Evolutionary conservation across 2,797 vertebrate species (phyloP), one percentile per base, ranked within the genome.

Genomic region (Octomys mimax): DNA sequence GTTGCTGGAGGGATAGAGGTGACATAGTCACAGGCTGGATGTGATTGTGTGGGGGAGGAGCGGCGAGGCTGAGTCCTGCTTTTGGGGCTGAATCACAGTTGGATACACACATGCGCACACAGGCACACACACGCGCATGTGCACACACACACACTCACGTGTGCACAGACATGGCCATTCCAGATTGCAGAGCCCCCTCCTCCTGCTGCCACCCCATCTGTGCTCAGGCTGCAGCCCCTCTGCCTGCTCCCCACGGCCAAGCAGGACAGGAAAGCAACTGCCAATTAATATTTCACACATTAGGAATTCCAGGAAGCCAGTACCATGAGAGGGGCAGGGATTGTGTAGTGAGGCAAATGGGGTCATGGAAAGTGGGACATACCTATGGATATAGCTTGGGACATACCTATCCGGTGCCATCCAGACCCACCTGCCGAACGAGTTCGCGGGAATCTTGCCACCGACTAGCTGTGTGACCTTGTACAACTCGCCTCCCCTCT

Each of bases 191-290:
- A 93, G 64, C 92, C 96, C 93, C 91, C 95, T 96, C 85, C 85
- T 68, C 96, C 97, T 95, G 94, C 95, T 96, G 95, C 80, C 91
- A 66, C 92, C 97, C 96, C 97, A 96, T 97, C 95, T 97, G 97
- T 89, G 94, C 95, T 95, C 94, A 89, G 95, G 78, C 95, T 85
- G 75, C 57, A 91, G 49, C 81, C 89, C 91, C 94, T 95, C 89
- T 95, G 73, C 70, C 78, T 91, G 16, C 39, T 93, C 80, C 73
- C 91, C 81, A 59, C 52, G 77, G 97, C 93, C 97, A 96, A 85
- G 42, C 81, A 95, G 89, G 81, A 95, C 81, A 61, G 93, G 24
- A 82, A 93, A 84, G 87, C 89, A 92, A 89, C 28, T 85, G 62
- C 77, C 91, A 71, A 61, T 82, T 94, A 85, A 89, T 92, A 92